Base-by-base conservation (phyloP, 2,888 invertebrate genomes). In the Oscheius sp. region DNA sequence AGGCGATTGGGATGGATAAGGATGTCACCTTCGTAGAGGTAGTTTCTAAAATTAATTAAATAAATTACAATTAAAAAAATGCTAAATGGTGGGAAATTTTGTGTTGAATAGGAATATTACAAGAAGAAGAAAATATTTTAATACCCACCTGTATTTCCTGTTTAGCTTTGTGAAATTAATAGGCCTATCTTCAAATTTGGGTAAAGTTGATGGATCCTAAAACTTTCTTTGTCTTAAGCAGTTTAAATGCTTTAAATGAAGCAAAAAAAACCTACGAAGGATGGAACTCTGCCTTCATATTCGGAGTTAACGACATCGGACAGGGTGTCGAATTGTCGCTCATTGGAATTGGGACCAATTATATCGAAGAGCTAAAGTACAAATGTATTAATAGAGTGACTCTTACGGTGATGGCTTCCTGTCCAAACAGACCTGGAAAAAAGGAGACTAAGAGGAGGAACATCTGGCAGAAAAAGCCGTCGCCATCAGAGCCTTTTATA, bases 1-100 rank as follows among this genome's bases (percentile, higher is more conserved):
- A 77, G 32, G 32, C 69, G 72, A 14, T 67, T 56, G 32, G 72
- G 71, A n/a, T 51, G 63, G 12, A 77, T 65, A 3, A 72, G 67
- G 74, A 77, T 77, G 54, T 77, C 76, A 24, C 76, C 76, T 45
- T 77, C 69, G 30, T 65, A 77, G 0, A 77, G 47, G n/a, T 74
- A 66, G 30, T 74, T 73, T 33, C 74, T 74, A 50, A 32, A 67
- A 8, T 4, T 30, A 50, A 50, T 8, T 26, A 20, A 50, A 8
- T 20, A 26, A 14, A 24, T 4, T 17, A 5, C 14, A 5, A 1
- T 4, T 56, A 54, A 6, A 5, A 26, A 24, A 32, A 5, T 30
- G 8, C 8, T 20, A n/a, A n/a, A n/a, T n/a, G n/a, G n/a, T n/a
- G n/a, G n/a, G n/a, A n/a, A n/a, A n/a, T n/a, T n/a, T n/a, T n/a